Evolutionary conservation across 1,140 invertebrate species (phyloP), one percentile per base, ranked within the genome.

Genomic region (Stegodyphus mimosarum): DNA sequence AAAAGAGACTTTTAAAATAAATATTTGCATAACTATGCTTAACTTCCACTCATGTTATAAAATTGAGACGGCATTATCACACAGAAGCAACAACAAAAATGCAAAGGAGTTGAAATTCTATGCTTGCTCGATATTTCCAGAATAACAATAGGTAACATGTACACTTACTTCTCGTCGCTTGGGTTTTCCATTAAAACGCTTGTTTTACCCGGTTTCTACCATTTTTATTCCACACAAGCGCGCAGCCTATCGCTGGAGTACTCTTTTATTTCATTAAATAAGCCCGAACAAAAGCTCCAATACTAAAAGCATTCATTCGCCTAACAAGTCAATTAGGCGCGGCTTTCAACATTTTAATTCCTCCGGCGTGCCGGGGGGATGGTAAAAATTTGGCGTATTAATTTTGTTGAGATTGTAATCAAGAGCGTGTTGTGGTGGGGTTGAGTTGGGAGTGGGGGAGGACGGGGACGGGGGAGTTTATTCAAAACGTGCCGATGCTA

Each of bases 391-490:
- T 84, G 72, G 72, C 81, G 81, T 84, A 84, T 84, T 84, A 84
- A 84, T 84, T 84, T 84, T 84, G 81, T 84, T 84, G 81, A 84
- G 81, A 84, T 84, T 84, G 81, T 84, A 84, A 84, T 84, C 81
- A 84, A 84, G 80, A 83, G 80, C 18, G 77, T 64, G 51, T 73
- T 67, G 77, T n/a, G 51, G 15, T 6, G 50, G 9, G 71, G 71
- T 10, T 18, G 69, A 67, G 18, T 55, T 4, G 6, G 17, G 60
- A 53, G 80, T 55, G 33, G 48, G 11, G 50, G 9, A n/a, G 71
- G 71, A 73, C 52, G 6, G 53, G 18, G 51, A 33, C 9, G 17
- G 60, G 63, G 80, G 7, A 18, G n/a, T 76, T 84, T 84, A 76
- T 84, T 75, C 81, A 70, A 76, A 84, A 84, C 81, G 81, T 84